Evolutionary conservation across 2,113 vertebrate genomes (phyloP), one percentile per base, ranked within the genome.

Genomic region (Rallus limicola): DNA sequence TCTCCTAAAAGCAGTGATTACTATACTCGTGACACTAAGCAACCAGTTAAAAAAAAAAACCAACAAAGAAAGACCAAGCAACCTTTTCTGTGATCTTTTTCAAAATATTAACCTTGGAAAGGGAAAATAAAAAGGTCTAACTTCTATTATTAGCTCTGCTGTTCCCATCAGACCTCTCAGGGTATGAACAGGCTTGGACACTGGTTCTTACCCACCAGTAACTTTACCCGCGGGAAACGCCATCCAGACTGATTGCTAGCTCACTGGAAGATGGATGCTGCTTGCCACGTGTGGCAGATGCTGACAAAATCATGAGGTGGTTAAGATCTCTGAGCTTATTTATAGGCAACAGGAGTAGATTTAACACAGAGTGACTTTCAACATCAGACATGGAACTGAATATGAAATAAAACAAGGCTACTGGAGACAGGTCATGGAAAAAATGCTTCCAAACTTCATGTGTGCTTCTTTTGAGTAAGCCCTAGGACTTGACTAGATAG

Each of bases 221-320:
- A 38, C 46, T 26, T 53, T 18, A 40, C 78, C 59, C 31, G 11
- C 0, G 20, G 85, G 64, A 67, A 90, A 63, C 34, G 19, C 25
- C 1, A 24, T 34, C 50, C 70, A 67, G 33, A 16, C 50, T 28
- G 84, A 84, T 55, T 42, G 50, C 63, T 58, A 25, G 40, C 67
- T 92, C 69, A 31, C 63, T 40, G n/a, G 38, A 76, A 63, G 74
- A 77, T 18, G 53, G 69, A 90, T 59, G 67, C 31, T 70, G 63
- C 64, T 88, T 74, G 68, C 83, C 42, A 71, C 19, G 6, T 7
- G 28, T 0, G 0, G 46, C 0, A 0, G 40, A 36, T 0, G 0
- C 56, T 62, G 75, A 82, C 63, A 86, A 89, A 90, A 67, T 65
- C 75, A 74, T 9, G 28, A 70, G 26, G 50, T 80, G 46, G 15